These are phyloP conservation scores for Slavum lentiscoides DNA, from an alignment of 2,888 invertebrate species.

Conservation along the genomic window DNA sequence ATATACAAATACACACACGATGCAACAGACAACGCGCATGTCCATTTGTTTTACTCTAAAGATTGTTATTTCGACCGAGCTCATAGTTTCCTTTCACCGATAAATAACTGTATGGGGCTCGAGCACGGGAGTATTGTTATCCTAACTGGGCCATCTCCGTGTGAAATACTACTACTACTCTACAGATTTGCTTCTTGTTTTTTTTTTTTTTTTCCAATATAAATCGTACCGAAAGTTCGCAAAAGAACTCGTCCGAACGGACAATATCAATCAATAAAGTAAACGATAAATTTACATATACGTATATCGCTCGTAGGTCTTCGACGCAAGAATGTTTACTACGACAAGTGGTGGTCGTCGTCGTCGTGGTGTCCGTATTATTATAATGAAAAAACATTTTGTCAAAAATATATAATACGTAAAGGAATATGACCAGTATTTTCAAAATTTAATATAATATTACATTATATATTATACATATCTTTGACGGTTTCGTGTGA, in stretches of 20 bases:
- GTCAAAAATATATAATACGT: neutral
- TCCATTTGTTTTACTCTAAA: constrained; percentile 46
- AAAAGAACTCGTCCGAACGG: neutral
- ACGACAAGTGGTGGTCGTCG: too few species aligned
- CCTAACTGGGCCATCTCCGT: constrained; percentile 52
- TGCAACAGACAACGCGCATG: constrained; percentile 21
- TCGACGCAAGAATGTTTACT: too few species aligned
- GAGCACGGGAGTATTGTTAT: constrained; percentile 38
- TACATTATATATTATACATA: constrained; percentile 1
- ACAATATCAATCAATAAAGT: neutral
- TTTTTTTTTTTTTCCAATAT: neutral
- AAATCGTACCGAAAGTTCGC: neutral
- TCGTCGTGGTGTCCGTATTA: neutral
- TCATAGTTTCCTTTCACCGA: constrained; percentile 50
- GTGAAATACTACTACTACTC: constrained; percentile 26
- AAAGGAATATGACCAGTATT: neutral
- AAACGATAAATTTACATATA: neutral
- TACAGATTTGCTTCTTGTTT: neutral
- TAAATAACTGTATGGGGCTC: constrained; percentile 45
- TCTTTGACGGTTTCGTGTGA: neutral
- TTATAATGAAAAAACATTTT: constrained; percentile 1
- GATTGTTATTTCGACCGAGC: constrained; percentile 44
- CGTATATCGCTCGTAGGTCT: too few species aligned
- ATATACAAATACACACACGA: constrained; percentile 16
- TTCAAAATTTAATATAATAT: constrained; percentile 13